phyloP scores from a whole-genome alignment of 2,113 vertebrate genomes.

The Empidonax traillii region DNA sequence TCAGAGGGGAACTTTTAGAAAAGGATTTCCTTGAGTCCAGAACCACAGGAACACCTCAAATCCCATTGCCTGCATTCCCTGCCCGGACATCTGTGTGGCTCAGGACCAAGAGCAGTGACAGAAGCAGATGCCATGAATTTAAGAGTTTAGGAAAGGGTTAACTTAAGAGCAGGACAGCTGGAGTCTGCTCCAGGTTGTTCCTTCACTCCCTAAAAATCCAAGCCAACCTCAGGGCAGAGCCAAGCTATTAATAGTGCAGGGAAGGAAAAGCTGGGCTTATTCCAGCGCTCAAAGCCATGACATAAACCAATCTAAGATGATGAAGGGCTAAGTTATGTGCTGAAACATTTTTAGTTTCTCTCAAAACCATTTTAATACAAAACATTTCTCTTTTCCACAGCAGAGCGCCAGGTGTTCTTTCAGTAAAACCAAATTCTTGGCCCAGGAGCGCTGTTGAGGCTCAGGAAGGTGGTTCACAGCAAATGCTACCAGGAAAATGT shows the following conservation, averaged over 20 bases:
- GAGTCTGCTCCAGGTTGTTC: background rate
- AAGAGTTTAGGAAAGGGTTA: background rate
- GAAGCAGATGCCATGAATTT: background rate
- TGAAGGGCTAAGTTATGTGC: background rate
- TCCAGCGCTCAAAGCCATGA: background rate
- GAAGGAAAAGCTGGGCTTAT: background rate
- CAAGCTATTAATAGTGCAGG: background rate
- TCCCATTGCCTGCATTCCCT: background rate
- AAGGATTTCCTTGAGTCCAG: background rate
- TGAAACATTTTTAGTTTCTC: background rate
- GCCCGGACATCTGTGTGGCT: background rate
- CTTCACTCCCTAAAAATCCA: background rate
- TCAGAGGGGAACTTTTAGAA: background rate
- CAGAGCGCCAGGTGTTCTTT: background rate
- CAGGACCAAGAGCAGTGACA: background rate
- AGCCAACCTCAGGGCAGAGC: background rate
- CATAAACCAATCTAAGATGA: background rate
- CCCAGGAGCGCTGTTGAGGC: background rate
- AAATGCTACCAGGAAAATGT: background rate
- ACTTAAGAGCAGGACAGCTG: background rate
- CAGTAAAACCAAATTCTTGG: background rate
- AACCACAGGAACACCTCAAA: background rate
- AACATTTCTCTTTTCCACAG: background rate
- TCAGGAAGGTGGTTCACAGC: background rate
- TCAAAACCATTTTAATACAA: background rate